These are phyloP conservation scores for Passer montanus DNA, from an alignment of 2,113 vertebrate genomes.

Conservation along the genomic window DNA sequence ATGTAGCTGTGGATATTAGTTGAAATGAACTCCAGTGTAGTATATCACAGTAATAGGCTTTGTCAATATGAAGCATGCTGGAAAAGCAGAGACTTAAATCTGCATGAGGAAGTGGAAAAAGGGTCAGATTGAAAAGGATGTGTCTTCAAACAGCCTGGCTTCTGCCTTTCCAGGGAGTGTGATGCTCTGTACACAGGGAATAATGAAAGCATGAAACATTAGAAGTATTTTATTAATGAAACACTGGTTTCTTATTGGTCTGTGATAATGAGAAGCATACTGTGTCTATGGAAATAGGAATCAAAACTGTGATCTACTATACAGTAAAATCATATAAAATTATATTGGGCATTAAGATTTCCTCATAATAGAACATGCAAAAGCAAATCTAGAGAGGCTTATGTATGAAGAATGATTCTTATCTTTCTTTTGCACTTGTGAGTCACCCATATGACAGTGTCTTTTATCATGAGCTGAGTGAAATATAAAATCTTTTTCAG, in stretches of 20 bases:
- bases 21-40: conserved; percentile 49
- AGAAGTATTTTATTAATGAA: conserved; percentile 9
- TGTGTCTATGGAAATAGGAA: neutral
- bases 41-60: conserved; percentile 68
- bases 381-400: conserved; percentile 18
- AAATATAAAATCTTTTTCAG: conserved; percentile 1
- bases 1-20: conserved; percentile 19
- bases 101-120: conserved; percentile 33
- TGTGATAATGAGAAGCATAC: neutral
- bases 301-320: neutral
- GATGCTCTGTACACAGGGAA: neutral
- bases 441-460: neutral
- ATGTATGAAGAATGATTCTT: neutral
- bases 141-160: neutral
- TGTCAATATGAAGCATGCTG: conserved; percentile 67
- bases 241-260: neutral
- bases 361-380: neutral
- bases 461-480: conserved; percentile 18
- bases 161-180: neutral
- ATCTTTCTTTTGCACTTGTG: neutral
- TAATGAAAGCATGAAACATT: neutral
- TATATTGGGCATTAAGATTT: neutral
- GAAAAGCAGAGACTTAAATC: conserved; percentile 52
- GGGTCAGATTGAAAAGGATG: conserved; percentile 23
- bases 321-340: neutral